Evolutionary conservation across 2,888 invertebrate species (phyloP), one percentile per base, ranked within the genome.

Genomic region (Eupithecia insigniata): DNA sequence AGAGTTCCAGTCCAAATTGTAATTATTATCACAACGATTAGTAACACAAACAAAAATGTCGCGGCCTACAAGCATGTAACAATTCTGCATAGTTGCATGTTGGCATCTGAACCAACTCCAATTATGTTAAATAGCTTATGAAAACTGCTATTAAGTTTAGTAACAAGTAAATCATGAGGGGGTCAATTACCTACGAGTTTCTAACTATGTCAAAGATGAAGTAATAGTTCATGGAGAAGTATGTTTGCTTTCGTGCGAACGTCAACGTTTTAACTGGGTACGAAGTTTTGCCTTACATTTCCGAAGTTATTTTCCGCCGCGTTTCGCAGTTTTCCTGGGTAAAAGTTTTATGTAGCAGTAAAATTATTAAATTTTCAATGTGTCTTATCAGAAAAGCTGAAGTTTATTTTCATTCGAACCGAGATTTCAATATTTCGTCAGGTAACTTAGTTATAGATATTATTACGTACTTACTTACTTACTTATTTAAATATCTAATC

Each of bases 161-260:
- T 71, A 73, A 76, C 76, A 51, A 72, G 75, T 70, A 73, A 76
- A 78, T 79, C 79, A 79, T 77, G 76, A 76, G 73, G 78, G 78
- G 81, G 78, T 81, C 80, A 80, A 74, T 79, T 78, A 83, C 80
- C 80, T 76, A 69, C 66, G 65, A 73, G 77, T 80, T 78, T 77
- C 70, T 71, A 77, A 79, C 78, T 79, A 74, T 80, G 77, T 80
- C 82, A 82, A 78, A 81, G 71, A 80, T 78, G 36, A 60, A 34
- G 18, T 5, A 34, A 46, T 65, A 67, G 69, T 74, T 69, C 32
- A 69, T 78, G 71, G 72, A 61, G 66, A 76, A 78, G 75, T 81
- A 73, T 81, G 77, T 81, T 83, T 77, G 69, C 74, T 10, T 77
- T 78, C 79, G 78, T 80, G 79, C 77, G 71, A 76, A 73, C 76